phyloP scores from a whole-genome alignment of 2,113 vertebrate species.

The Lethenteron camtschaticum region DNA sequence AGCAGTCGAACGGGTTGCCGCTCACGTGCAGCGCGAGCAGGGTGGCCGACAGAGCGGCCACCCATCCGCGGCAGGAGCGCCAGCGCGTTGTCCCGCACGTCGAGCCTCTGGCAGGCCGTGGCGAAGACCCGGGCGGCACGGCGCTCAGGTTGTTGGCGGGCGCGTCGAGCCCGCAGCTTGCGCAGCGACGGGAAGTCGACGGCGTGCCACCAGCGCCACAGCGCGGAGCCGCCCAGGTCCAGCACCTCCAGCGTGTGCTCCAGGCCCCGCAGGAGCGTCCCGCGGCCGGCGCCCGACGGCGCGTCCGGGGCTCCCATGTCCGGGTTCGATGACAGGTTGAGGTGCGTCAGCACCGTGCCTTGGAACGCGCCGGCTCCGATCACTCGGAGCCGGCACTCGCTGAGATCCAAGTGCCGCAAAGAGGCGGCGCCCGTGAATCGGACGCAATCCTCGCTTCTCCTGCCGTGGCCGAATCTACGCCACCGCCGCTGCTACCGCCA shows the following conservation, averaged over 20 bases:
- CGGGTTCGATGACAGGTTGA: conserved; percentile 38
- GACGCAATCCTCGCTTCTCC: conserved; percentile 21
- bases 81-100: conserved; percentile 62
- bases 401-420: conserved; percentile 38
- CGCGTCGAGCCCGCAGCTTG: conserved; percentile 42
- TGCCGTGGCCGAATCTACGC: too few species aligned
- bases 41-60: conserved; percentile 37
- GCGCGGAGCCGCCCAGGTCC: background rate
- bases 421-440: conserved; percentile 25
- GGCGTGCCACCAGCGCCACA: background rate
- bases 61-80: conserved; percentile 35
- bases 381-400: conserved; percentile 31
- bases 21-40: conserved; percentile 52
- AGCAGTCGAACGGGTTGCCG: conserved; percentile 68
- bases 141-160: conserved; percentile 47
- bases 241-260: background rate
- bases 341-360: conserved; percentile 33
- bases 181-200: conserved; percentile 2
- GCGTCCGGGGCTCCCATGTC: background rate
- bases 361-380: conserved; percentile 40
- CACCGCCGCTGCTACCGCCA: background rate
- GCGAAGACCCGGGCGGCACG: conserved; percentile 31
- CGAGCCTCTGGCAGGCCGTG: conserved; percentile 47
- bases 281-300: too few species aligned
- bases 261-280: background rate